Conservation (phyloP, 2,113 vertebrate species). For the Chaetorhynchus papuensis region DNA sequence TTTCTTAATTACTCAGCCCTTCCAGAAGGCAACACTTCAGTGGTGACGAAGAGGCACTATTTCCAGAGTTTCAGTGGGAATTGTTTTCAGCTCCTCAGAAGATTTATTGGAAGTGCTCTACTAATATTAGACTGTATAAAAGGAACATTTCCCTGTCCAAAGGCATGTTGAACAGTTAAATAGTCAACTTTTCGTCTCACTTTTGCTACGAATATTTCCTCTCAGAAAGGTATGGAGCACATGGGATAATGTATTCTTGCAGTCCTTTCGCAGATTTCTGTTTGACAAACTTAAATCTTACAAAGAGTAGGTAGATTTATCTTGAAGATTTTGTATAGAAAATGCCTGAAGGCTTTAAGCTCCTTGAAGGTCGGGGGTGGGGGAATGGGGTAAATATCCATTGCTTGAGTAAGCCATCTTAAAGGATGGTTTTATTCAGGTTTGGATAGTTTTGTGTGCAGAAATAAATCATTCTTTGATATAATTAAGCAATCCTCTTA, state of each 20-base stretch:
- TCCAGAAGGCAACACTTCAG: conserved; percentile 35
- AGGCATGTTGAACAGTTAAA: background rate
- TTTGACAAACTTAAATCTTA: background rate
- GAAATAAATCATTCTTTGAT: background rate
- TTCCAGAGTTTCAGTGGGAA: background rate
- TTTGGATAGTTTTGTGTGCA: background rate
- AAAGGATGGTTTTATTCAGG: background rate
- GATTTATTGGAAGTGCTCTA: background rate
- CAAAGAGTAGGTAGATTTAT: background rate
- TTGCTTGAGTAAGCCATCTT: background rate
- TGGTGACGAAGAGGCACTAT: conserved; percentile 3
- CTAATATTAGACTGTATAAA: background rate
- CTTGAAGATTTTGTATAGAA: background rate
- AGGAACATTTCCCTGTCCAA: background rate
- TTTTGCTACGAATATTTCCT: background rate
- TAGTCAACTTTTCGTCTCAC: background rate
- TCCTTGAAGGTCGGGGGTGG: background rate
- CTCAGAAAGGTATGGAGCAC: background rate
- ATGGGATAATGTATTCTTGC: background rate
- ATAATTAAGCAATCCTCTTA: background rate
- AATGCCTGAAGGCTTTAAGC: background rate
- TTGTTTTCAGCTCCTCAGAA: background rate
- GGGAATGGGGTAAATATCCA: background rate
- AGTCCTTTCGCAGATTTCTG: background rate
- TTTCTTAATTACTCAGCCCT: conserved; percentile 41